Evolutionary conservation across 1,140 invertebrate species (phyloP).

Genomic region (Conopomorpha cramerella): DNA sequence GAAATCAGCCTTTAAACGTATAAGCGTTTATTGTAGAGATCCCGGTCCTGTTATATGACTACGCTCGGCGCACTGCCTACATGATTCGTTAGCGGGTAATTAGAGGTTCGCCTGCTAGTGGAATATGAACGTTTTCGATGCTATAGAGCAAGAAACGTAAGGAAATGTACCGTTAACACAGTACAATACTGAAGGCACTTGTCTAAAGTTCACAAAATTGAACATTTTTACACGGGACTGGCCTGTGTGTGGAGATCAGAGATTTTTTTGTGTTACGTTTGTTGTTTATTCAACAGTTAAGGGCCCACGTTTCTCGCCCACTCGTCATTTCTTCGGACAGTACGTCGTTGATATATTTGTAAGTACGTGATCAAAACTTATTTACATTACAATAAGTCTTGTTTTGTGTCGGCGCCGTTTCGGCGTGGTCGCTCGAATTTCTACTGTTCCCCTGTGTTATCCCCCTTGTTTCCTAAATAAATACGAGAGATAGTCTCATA

Average conservation of each 20-base stretch:
- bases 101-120: too few relatives aligned
- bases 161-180: too few relatives aligned
- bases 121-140: too few relatives aligned
- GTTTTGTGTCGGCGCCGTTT: slow-evolving; percentile 33
- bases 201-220: background rate
- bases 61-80: too few relatives aligned
- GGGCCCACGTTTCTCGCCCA: slow-evolving; percentile 19
- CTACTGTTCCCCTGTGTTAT: slow-evolving; percentile 8
- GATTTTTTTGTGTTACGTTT: background rate
- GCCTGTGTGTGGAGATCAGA: background rate
- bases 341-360: too few relatives aligned
- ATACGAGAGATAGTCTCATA: too few relatives aligned
- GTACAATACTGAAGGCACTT: background rate
- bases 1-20: too few relatives aligned
- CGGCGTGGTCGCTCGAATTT: slow-evolving; percentile 11
- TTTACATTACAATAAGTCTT: slow-evolving; percentile 45
- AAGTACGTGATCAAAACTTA: slow-evolving; percentile 43
- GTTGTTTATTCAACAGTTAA: slow-evolving; percentile 27
- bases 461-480: background rate
- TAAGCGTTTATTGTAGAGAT: too few relatives aligned
- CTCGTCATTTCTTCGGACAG: slow-evolving; percentile 23
- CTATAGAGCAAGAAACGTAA: too few relatives aligned
- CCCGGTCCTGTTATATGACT: too few relatives aligned
- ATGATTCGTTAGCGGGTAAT: too few relatives aligned
- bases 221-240: background rate